Percentiles rank a stretch among this genome's conserved stretches.
These are phyloP conservation scores for Phymatocera aterrima DNA, from an alignment of 2,888 invertebrate genomes.

Conservation along the genomic window DNA sequence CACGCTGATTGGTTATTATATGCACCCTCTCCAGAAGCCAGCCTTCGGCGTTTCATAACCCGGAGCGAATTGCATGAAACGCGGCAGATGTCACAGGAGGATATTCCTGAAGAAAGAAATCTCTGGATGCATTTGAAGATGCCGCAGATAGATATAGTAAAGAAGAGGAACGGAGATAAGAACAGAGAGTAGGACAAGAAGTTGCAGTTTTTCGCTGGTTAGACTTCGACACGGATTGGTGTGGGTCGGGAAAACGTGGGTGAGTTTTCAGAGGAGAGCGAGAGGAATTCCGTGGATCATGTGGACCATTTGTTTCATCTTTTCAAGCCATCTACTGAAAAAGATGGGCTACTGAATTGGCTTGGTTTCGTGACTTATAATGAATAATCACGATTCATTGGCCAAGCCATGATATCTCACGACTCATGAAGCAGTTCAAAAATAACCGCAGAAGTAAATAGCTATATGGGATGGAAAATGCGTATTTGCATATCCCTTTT, in stretches of 20 bases:
- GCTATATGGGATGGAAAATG: not conserved
- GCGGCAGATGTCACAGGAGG: constrained; percentile 35
- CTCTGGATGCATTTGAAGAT: constrained; percentile 34
- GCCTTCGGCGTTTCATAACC: constrained; percentile 20
- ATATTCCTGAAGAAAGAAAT: not conserved
- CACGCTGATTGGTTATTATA: constrained; percentile 63
- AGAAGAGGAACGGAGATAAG: not conserved
- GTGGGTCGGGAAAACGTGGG: too few species aligned
- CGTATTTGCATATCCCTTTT: constrained; percentile 11
- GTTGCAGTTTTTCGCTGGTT: constrained; percentile 1
- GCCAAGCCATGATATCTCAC: constrained; percentile 28
- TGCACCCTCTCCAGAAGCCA: constrained; percentile 28
- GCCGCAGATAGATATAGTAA: not conserved
- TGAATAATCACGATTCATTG: constrained; percentile 64
- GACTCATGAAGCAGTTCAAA: constrained; percentile 37
- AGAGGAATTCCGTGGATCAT: constrained; percentile 29
- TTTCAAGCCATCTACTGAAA: constrained; percentile 27
- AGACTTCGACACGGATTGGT: not conserved
- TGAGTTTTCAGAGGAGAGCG: too few species aligned
- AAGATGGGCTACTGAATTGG: not conserved
- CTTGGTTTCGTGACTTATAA: constrained; percentile 50
- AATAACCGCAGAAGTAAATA: not conserved
- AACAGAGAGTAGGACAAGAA: not conserved
- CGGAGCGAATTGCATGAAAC: constrained; percentile 38
- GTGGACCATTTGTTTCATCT: constrained; percentile 41